Percentiles rank a stretch among this genome's conserved stretches.
phyloP scores from a whole-genome alignment of 2,797 vertebrate genomes.

The Gila robusta region DNA sequence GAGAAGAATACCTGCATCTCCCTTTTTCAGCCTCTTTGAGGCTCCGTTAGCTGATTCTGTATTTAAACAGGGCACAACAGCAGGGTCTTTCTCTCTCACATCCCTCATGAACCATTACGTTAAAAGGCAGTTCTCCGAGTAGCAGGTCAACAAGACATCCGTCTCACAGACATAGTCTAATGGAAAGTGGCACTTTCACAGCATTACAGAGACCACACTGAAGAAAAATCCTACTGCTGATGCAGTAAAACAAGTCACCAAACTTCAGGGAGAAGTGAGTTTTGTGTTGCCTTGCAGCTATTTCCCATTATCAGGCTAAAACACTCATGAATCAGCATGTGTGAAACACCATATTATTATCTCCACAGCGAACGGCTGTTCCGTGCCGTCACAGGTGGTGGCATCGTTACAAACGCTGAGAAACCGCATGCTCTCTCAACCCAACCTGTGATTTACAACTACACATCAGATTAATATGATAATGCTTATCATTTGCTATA shows the following conservation, averaged over 20 bases:
- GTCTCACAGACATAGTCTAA: not conserved
- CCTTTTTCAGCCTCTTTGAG: not conserved
- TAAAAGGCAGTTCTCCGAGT: constrained; percentile 1
- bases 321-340: not conserved
- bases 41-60: not conserved
- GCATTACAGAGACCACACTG: not conserved
- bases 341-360: constrained; percentile 7
- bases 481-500: constrained; percentile 68
- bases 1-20: constrained; percentile 29
- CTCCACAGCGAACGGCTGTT: not conserved
- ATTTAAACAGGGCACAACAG: constrained; percentile 42
- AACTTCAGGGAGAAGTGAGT: constrained; percentile 15
- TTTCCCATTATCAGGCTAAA: constrained; percentile 32
- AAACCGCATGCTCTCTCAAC: constrained; percentile 43
- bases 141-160: not conserved
- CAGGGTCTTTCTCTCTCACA: constrained; percentile 7
- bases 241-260: constrained; percentile 5
- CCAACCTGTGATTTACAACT: constrained; percentile 75
- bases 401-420: not conserved
- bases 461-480: constrained; percentile 75
- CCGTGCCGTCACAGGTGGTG: constrained; percentile 49
- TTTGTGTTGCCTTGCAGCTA: not conserved
- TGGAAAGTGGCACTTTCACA: not conserved
- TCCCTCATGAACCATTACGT: not conserved
- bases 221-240: not conserved